Evolutionary conservation across 2,888 invertebrate species (phyloP).

Genomic region (Philereme vetulata): DNA sequence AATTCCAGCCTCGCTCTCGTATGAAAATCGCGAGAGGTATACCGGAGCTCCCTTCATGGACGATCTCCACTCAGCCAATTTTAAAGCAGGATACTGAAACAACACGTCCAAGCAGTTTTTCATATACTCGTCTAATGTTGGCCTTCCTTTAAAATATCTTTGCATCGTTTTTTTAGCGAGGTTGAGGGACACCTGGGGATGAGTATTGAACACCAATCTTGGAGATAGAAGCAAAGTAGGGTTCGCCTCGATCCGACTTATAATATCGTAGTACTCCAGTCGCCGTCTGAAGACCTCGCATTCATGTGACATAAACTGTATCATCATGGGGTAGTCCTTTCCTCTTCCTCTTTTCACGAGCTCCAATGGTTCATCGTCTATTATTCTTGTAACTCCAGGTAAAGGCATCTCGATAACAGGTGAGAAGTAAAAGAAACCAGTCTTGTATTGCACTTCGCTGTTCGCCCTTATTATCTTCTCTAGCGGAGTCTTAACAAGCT

Average conservation of each 20-base stretch:
- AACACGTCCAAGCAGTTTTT: slow-evolving; percentile 29
- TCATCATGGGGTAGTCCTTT: slow-evolving; percentile 40
- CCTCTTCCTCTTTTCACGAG: slow-evolving; percentile 40
- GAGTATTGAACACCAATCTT: slow-evolving; percentile 22
- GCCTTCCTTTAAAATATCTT: slow-evolving; percentile 32
- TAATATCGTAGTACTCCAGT: slow-evolving; percentile 24
- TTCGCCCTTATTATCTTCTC: slow-evolving; percentile 39
- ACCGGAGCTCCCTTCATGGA: slow-evolving; percentile 49
- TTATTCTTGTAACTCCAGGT: slow-evolving; percentile 38
- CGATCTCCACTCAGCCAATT: slow-evolving; percentile 32
- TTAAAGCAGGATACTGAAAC: slow-evolving; percentile 39
- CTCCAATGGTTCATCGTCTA: slow-evolving; percentile 44
- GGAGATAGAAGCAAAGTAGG: slow-evolving; percentile 26
- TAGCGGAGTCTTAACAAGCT: slow-evolving; percentile 35
- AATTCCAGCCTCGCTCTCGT: slow-evolving; percentile 63
- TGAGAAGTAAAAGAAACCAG: slow-evolving; percentile 37
- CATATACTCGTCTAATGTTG: slow-evolving; percentile 29
- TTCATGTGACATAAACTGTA: slow-evolving; percentile 42
- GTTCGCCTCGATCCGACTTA: slow-evolving; percentile 24
- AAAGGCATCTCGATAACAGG: slow-evolving; percentile 40
- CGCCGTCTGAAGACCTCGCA: slow-evolving; percentile 27
- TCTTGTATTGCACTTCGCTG: slow-evolving; percentile 27
- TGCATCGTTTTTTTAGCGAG: slow-evolving; percentile 22
- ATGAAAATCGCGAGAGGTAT: slow-evolving; percentile 72
- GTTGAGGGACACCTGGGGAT: slow-evolving; percentile 12